phyloP scores from a whole-genome alignment of 2,113 vertebrate genomes.

The Rhodinocichla rosea region DNA sequence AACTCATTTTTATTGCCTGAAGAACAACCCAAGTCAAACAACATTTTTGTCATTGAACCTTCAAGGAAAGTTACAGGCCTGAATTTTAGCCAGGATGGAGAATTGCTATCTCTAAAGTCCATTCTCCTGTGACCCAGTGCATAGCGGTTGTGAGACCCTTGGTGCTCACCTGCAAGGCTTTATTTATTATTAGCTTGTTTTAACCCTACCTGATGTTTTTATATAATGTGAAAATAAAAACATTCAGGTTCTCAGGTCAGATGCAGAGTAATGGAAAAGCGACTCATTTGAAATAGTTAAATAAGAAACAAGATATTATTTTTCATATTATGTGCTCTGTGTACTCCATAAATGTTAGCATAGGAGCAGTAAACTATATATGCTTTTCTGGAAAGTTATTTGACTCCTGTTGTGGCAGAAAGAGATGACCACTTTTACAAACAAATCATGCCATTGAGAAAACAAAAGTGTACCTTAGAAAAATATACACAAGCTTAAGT shows the following conservation, averaged over 20 bases:
- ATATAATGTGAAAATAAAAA: neutral
- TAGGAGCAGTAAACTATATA: neutral
- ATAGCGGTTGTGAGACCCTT: accelerated
- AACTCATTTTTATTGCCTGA: neutral
- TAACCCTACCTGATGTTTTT: neutral
- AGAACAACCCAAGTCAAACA: neutral
- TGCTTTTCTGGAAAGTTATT: neutral
- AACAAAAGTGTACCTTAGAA: neutral
- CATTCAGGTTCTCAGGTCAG: neutral
- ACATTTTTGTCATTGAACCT: neutral
- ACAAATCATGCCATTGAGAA: neutral
- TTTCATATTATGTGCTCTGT: neutral
- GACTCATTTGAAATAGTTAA: neutral
- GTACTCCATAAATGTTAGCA: neutral
- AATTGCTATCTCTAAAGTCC: neutral
- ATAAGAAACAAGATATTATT: neutral
- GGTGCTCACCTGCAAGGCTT: neutral
- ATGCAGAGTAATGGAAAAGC: neutral
- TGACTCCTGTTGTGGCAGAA: neutral
- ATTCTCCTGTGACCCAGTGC: neutral
- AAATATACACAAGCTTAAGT: neutral
- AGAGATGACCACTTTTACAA: neutral
- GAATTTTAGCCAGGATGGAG: neutral
- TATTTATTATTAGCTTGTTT: neutral
- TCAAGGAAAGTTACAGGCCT: neutral